These are phyloP conservation scores for Speoplatyrhinus poulsoni DNA, from an alignment of 2,113 vertebrate genomes.

Conservation along the genomic window DNA sequence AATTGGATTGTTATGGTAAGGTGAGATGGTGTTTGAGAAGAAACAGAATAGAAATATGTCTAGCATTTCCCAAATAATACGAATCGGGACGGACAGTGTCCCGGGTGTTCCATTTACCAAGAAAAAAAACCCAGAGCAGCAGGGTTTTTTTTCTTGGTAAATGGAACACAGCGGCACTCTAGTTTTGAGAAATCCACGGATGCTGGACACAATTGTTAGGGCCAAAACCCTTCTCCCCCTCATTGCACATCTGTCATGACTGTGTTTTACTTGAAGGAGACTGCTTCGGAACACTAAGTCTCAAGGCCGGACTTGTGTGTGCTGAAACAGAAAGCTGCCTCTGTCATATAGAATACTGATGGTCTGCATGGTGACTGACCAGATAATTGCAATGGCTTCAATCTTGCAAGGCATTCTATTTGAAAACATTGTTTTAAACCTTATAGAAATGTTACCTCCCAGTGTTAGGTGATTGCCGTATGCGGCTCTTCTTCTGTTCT, in stretches of 20 bases:
- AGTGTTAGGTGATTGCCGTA: no score
- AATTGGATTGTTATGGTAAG: conserved; percentile 67
- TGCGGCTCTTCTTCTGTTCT: no score
- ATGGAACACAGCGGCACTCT: conserved; percentile 26
- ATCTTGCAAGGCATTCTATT: no score
- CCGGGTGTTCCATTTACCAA: conserved; percentile 40
- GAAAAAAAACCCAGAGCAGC: conserved; percentile 27
- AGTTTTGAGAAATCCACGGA: conserved; percentile 28
- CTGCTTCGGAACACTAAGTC: conserved; percentile 5
- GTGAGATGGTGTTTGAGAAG: conserved; percentile 57
- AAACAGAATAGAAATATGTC: conserved; percentile 61
- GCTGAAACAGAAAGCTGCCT: conserved; percentile 14
- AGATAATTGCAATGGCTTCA: background rate
- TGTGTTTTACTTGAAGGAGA: conserved; percentile 33
- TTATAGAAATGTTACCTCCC: no score
- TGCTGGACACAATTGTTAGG: conserved; percentile 8
- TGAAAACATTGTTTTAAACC: background rate
- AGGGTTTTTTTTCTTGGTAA: no score
- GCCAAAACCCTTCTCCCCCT: conserved; percentile 15
- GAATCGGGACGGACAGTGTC: conserved; percentile 13
- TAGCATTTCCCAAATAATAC: conserved; percentile 58
- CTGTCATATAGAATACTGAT: background rate
- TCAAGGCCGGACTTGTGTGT: conserved; percentile 16
- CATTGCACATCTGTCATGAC: conserved; percentile 28
- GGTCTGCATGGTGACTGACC: background rate